These are phyloP conservation scores for Puntigrus tetrazona DNA, from an alignment of 2,113 vertebrate species.

Conservation along the genomic window DNA sequence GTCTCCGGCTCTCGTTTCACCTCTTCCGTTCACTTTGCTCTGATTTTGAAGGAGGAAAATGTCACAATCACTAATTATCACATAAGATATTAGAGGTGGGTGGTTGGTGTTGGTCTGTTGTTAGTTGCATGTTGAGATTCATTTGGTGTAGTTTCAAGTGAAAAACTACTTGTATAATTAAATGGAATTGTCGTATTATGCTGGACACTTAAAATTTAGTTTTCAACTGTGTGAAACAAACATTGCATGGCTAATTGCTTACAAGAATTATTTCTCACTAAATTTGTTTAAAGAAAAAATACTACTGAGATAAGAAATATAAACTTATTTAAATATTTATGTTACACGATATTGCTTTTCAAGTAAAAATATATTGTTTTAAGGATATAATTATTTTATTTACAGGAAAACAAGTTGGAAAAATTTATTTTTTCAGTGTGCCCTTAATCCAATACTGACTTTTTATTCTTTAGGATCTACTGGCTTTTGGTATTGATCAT, in stretches of 20 bases:
- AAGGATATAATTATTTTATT: not conserved
- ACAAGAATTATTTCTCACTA: not conserved
- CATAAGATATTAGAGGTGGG: constrained; percentile 7
- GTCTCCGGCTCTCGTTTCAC: constrained; percentile 16
- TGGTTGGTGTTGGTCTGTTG: constrained; percentile 17
- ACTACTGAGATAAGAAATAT: not conserved
- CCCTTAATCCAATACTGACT: not conserved
- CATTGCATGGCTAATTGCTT: not conserved
- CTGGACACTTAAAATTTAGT: too few species aligned
- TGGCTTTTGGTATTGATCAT: constrained; percentile 29
- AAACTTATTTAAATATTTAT: not conserved
- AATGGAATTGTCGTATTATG: not conserved
- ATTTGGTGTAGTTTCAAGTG: not conserved
- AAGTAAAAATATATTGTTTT: not conserved
- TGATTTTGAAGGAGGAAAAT: constrained; percentile 37
- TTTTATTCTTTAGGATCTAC: not conserved
- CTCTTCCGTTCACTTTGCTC: not conserved
- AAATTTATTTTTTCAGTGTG: not conserved
- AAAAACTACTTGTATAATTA: not conserved
- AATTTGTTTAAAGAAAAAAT: not conserved
- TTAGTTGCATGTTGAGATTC: not conserved
- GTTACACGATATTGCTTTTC: not conserved
- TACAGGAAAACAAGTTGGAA: not conserved
- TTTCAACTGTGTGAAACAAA: not conserved
- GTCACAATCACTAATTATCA: constrained; percentile 16